Evolutionary conservation across 1,140 invertebrate species (phyloP).

Genomic region (Lepidurus arcticus): DNA sequence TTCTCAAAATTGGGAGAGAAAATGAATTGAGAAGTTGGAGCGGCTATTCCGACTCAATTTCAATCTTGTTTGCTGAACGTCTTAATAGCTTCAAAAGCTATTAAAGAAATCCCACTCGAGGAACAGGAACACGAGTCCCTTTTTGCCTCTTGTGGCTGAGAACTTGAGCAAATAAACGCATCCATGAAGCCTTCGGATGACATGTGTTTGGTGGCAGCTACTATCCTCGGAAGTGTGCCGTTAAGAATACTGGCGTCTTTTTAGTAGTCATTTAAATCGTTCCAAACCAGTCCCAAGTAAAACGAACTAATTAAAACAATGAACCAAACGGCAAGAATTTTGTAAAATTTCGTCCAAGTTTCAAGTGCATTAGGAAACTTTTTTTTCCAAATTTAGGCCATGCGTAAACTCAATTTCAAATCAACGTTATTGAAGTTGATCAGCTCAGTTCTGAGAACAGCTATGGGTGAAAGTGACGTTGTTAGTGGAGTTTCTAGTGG

Average conservation of each 20-base stretch:
- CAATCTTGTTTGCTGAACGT: neutral
- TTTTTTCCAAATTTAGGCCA: too few relatives aligned
- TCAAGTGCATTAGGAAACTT: too few relatives aligned
- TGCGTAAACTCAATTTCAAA: neutral
- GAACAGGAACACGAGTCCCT: neutral
- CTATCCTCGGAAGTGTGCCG: neutral
- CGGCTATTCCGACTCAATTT: neutral
- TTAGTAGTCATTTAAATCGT: neutral
- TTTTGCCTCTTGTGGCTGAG: neutral
- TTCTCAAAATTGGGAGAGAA: neutral
- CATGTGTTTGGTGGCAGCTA: constrained; percentile 21
- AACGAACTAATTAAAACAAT: neutral
- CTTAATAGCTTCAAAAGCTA: constrained; percentile 1
- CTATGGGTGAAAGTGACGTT: neutral
- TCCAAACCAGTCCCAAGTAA: neutral
- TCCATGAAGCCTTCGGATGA: constrained; percentile 5
- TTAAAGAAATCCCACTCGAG: neutral
- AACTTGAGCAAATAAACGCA: neutral
- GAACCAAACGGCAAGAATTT: neutral
- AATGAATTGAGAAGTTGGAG: neutral
- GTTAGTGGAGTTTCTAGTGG: neutral
- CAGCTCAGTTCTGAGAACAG: neutral
- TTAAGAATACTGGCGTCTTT: constrained; percentile 6
- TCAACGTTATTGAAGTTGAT: neutral
- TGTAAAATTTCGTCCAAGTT: too few relatives aligned